Evolutionary conservation across 2,113 vertebrate genomes (phyloP).

Genomic region (Apteryx owenii): DNA sequence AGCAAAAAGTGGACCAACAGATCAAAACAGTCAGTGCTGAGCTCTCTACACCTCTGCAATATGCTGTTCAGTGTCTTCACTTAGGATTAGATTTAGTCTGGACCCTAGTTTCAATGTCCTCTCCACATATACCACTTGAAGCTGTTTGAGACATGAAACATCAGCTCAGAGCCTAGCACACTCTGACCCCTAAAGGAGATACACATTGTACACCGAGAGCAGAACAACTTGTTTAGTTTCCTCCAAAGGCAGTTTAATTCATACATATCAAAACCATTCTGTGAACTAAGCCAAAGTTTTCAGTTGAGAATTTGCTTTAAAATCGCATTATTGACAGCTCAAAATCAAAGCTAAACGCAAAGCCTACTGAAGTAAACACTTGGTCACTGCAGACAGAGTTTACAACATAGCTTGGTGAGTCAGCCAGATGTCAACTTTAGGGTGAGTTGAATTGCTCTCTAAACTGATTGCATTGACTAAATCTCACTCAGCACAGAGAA

Average conservation of each 20-base stretch:
- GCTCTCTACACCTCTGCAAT: not conserved
- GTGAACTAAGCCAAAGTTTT: not conserved
- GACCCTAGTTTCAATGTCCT: not conserved
- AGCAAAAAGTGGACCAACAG: not conserved
- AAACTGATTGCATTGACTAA: not conserved
- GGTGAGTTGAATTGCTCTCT: not conserved
- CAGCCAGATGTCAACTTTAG: not conserved
- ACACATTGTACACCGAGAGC: not conserved
- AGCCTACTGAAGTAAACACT: not conserved
- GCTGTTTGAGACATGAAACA: not conserved
- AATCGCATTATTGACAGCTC: not conserved
- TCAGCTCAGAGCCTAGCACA: not conserved
- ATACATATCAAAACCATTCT: not conserved
- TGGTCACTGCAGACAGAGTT: not conserved
- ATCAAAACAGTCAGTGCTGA: not conserved
- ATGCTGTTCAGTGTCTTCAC: not conserved
- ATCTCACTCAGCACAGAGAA: not conserved
- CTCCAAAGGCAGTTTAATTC: not conserved
- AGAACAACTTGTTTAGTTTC: not conserved
- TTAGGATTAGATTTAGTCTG: not conserved
- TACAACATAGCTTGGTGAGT: not conserved
- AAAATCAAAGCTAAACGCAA: not conserved
- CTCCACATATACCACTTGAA: accelerated
- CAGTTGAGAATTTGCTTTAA: not conserved
- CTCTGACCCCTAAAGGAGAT: not conserved